Base-by-base conservation (phyloP, 2,797 vertebrate genomes). In the Remorina albescens region DNA sequence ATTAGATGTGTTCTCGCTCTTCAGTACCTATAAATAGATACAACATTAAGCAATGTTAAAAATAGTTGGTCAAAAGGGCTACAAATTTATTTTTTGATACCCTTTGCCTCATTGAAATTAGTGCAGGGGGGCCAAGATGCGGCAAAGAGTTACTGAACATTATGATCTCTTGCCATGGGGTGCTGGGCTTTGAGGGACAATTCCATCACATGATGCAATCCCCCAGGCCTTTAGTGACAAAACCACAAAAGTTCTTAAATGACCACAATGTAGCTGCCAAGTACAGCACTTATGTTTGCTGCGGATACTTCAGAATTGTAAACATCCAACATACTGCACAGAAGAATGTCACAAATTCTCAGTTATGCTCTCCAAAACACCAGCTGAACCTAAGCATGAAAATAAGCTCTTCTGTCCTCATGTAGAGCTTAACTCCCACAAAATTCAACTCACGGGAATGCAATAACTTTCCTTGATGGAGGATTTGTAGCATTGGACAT, bases 51-150 rank as follows among this genome's bases (percentile, higher is more conserved):
- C 76, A 77, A 53, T 65, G 80, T 85, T 81, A 86, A 88, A 76
- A 86, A 89, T 61, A 73, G 54, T 32, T 42, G 72, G 44, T 83
- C 87, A 72, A 67, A 74, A 61, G 83, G 83, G 84, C 88, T 67
- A 59, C 30, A 85, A 71, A 83, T 77, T 56, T 19, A 28, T 73
- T 74, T 86, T 85, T 68, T 71, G 58, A 74, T 63, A 77, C 55
- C 42, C 55, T 37, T 62, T 53, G 55, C 81, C 16, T 83, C 50
- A 42, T 59, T 72, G 61, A 54, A 64, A 80, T 85, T 78, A 88
- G 64, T 5, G 3, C 50, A 30, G 51, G 21, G 50, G 73, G 88
- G 72, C 90, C 86, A 91, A 92, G 92, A 92, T 91, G 91, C 80
- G 79, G 78, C 36, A 41, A 42, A 32, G 67, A 82, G 81, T 63